Percentiles rank a stretch among this genome's conserved stretches.
Conservation (phyloP, 2,888 invertebrate species). For the Orthosia cruda region DNA sequence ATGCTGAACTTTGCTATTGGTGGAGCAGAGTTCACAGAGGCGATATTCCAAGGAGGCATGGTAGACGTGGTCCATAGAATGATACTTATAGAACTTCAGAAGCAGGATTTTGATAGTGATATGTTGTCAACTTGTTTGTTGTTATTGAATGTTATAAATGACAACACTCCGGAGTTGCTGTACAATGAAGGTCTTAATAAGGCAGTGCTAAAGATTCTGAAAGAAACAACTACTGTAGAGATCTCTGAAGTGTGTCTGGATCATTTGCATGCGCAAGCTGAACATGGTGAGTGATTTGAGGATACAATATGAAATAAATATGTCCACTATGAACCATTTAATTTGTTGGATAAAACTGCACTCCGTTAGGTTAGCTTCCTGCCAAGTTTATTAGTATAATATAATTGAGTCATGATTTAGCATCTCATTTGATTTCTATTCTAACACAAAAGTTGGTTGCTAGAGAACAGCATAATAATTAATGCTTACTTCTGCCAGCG, state of each 20-base stretch:
- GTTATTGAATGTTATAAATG: conserved; percentile 92
- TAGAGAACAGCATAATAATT: too few species aligned
- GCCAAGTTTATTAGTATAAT: too few species aligned
- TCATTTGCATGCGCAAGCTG: conserved; percentile 94
- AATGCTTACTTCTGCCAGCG: too few species aligned
- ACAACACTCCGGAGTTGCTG: conserved; percentile 92
- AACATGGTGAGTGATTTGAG: conserved; percentile 92
- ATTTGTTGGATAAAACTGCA: not conserved
- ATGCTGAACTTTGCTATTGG: conserved; percentile 96
- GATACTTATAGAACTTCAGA: conserved; percentile 87
- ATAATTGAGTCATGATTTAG: too few species aligned
- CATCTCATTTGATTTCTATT: too few species aligned
- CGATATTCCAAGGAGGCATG: conserved; percentile 91
- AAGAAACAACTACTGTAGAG: conserved; percentile 93
- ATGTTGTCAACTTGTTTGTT: conserved; percentile 91
- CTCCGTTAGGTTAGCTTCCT: not conserved
- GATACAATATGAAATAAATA: not conserved
- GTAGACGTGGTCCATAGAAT: conserved; percentile 90
- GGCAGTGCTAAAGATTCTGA: conserved; percentile 93
- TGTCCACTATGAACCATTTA: not conserved
- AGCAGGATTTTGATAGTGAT: conserved; percentile 91
- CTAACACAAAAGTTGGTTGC: too few species aligned
- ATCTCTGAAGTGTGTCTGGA: conserved; percentile 95
- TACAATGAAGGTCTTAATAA: conserved; percentile 91
- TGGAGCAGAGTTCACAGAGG: conserved; percentile 93